Base-by-base conservation (phyloP, 2,797 vertebrate genomes). In the Hybognathus amarus region DNA sequence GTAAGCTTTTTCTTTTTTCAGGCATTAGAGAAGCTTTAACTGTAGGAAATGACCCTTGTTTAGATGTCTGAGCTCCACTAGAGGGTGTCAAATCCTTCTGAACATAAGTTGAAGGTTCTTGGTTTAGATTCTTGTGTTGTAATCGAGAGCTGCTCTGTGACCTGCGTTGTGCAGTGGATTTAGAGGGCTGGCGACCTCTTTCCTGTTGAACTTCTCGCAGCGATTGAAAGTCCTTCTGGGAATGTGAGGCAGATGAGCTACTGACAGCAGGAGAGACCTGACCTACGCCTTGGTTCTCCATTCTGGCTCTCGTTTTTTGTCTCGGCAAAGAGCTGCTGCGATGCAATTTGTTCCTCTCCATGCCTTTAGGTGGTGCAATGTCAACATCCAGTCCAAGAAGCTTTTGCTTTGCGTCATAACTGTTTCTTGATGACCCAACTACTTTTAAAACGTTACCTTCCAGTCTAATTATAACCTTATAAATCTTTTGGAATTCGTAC, bases 241-340 rank as follows among this genome's bases (percentile, higher is more conserved):
- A 77, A 30, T 8, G 84, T 6, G n/a, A 6, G 0, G 87, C 54
- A 40, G 82, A 6, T 59, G 86, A 87, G 30, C 74, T 80, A 33
- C 7, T 6, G 56, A 77, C 73, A 33, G 38, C 33, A 6, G 17
- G 54, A 3, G 85, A 11, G 0, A 5, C 36, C 27, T 0, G 3
- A 50, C 27, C 18, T 0, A 7, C 1, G 0, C 42, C 59, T 24
- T 10, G 20, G 6, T 0, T 30, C 52, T 17, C 42, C 20, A 67
- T 13, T 36, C 2, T 33, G 11, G 2, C 2, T 33, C 20, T 42
- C 9, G 27, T 6, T 88, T 2, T 27, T 1, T 18, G 59, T 67
- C 85, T 85, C 1, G 91, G 89, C 47, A 91, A 54, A n/a, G 93
- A 94, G 50, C 13, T 59, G 77, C 93, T 93, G 73, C 91, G 87